Evolutionary conservation across 2,797 vertebrate species (phyloP).

Genomic region (Liparis tanakae): DNA sequence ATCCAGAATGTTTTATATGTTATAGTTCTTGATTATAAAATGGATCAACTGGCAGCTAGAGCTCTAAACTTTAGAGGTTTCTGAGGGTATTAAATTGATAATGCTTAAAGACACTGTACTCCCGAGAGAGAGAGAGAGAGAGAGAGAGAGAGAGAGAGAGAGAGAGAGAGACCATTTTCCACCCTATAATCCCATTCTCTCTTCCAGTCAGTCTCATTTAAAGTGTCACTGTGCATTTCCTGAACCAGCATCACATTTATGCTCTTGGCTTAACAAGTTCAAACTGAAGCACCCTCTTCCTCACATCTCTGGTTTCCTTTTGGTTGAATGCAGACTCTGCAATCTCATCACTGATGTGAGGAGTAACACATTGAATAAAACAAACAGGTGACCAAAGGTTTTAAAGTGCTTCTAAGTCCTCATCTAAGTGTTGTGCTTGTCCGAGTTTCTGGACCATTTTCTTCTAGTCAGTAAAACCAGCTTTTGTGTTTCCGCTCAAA

Average conservation of each 20-base stretch:
- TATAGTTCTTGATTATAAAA: too few species aligned
- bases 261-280: neutral
- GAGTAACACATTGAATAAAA: neutral
- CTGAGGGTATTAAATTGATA: neutral
- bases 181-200: neutral
- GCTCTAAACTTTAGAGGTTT: neutral
- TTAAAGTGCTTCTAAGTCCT: neutral
- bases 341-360: neutral
- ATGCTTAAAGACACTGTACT: neutral
- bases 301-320: neutral
- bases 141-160: neutral
- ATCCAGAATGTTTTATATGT: constrained; percentile 35
- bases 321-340: neutral
- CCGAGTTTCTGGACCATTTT: neutral
- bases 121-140: neutral
- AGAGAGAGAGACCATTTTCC: neutral
- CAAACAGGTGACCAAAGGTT: neutral
- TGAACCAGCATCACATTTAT: neutral
- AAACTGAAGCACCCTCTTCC: neutral
- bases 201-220: neutral
- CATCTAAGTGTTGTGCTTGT: neutral
- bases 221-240: neutral
- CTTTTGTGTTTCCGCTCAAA: neutral
- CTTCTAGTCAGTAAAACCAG: neutral
- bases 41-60: too few species aligned